Evolutionary conservation across 2,797 vertebrate genomes (phyloP).

Genomic region (Leptodactylus fallax): DNA sequence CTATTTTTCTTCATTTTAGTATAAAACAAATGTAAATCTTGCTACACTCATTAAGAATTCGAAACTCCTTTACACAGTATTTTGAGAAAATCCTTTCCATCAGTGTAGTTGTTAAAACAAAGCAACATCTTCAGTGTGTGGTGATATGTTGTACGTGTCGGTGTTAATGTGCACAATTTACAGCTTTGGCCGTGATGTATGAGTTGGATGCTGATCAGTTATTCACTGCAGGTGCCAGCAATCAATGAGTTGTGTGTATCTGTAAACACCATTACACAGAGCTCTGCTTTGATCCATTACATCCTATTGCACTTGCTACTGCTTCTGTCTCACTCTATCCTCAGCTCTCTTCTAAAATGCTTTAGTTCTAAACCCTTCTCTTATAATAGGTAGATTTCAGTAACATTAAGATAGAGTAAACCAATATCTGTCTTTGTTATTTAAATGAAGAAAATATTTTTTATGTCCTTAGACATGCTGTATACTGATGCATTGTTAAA

Average conservation of each 20-base stretch:
- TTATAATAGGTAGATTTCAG: not conserved
- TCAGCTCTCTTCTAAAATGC: not conserved
- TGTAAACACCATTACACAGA: conserved; percentile 52
- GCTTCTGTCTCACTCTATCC: conserved; percentile 1
- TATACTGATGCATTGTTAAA: too few species aligned
- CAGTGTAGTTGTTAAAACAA: conserved; percentile 35
- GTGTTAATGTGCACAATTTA: conserved; percentile 54
- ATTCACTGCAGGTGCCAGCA: conserved; percentile 56
- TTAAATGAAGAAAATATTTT: too few species aligned
- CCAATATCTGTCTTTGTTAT: not conserved
- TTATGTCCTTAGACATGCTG: too few species aligned
- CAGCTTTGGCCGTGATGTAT: conserved; percentile 54
- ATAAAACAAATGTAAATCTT: not conserved
- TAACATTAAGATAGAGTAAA: not conserved
- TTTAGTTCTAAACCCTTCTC: not conserved
- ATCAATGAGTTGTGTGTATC: conserved; percentile 55
- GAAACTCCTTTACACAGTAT: not conserved
- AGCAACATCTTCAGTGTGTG: not conserved
- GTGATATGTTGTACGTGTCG: conserved; percentile 27
- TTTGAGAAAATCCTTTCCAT: not conserved
- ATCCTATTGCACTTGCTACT: conserved; percentile 27
- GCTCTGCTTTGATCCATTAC: conserved; percentile 49
- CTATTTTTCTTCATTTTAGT: too few species aligned
- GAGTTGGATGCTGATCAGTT: conserved; percentile 58
- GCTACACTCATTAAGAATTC: not conserved